Evolutionary conservation across 2,888 invertebrate species (phyloP).

Genomic region (Drosophila borealis): DNA sequence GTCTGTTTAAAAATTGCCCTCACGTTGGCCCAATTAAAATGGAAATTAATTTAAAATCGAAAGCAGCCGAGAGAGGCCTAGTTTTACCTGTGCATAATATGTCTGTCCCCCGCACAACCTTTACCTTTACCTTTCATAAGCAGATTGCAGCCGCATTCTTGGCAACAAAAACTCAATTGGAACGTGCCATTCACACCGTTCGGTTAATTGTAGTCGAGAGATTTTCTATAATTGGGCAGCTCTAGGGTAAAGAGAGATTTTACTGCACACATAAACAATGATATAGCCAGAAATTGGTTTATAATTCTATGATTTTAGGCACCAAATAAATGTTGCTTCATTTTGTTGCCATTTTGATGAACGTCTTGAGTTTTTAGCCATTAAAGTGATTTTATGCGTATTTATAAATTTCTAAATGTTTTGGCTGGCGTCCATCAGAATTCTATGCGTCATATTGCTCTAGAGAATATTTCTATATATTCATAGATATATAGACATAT

Average conservation of each 20-base stretch:
- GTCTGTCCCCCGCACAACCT: slow-evolving; percentile 12
- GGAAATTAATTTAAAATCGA: slow-evolving; percentile 33
- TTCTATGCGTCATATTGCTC: slow-evolving; percentile 34
- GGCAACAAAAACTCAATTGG: slow-evolving; percentile 16
- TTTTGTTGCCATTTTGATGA: slow-evolving; percentile 44
- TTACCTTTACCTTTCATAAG: slow-evolving; percentile 23
- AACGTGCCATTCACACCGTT: slow-evolving; percentile 45
- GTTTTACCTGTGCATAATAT: slow-evolving; percentile 2
- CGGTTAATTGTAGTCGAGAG: slow-evolving; percentile 12
- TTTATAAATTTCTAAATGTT: slow-evolving; percentile 26
- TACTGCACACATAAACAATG: neutral
- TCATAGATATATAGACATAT: neutral
- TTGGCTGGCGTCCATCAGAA: slow-evolving; percentile 4
- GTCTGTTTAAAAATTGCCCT: slow-evolving; percentile 44
- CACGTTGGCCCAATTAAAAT: slow-evolving; percentile 52
- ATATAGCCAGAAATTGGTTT: slow-evolving; percentile 22
- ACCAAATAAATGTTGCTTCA: slow-evolving; percentile 23
- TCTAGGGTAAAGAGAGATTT: slow-evolving; percentile 1
- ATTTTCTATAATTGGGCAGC: slow-evolving; percentile 9
- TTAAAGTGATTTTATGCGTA: slow-evolving; percentile 26
- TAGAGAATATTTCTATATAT: neutral
- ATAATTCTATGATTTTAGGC: slow-evolving; percentile 1
- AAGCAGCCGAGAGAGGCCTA: slow-evolving; percentile 5
- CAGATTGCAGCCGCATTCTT: slow-evolving; percentile 20
- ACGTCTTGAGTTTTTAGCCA: slow-evolving; percentile 8